Evolutionary conservation across 2,113 vertebrate species (phyloP).

Genomic region (Thryonomys swinderianus): DNA sequence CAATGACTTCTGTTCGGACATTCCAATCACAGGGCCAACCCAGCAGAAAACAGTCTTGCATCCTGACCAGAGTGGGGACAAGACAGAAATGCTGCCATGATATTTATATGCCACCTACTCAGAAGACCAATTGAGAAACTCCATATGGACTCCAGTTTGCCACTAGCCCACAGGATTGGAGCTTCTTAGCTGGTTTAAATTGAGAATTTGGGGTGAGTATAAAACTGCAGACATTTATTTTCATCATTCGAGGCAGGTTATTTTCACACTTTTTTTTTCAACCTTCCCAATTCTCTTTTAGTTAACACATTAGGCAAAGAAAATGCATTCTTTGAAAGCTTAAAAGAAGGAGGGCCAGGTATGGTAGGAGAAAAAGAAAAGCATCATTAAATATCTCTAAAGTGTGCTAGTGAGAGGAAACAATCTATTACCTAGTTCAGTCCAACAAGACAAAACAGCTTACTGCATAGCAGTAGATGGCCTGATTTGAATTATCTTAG

Average conservation of each 20-base stretch:
- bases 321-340: slow-evolving; percentile 65
- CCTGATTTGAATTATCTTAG: slow-evolving; percentile 59
- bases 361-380: neutral
- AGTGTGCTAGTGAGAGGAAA: neutral
- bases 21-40: neutral
- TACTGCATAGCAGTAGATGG: neutral
- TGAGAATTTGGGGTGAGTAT: slow-evolving; percentile 70
- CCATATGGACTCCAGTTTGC: slow-evolving; percentile 74
- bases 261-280: slow-evolving; percentile 61
- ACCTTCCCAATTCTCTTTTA: slow-evolving; percentile 49
- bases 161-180: slow-evolving; percentile 70
- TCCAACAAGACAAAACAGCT: neutral
- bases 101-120: slow-evolving; percentile 77
- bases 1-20: slow-evolving; percentile 32
- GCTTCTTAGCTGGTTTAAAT: slow-evolving; percentile 72
- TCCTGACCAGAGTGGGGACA: slow-evolving; percentile 61
- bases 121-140: slow-evolving; percentile 70
- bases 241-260: slow-evolving; percentile 61
- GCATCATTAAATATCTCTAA: neutral
- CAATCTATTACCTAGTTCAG: neutral
- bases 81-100: slow-evolving; percentile 34
- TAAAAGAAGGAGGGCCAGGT: slow-evolving; percentile 9
- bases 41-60: slow-evolving; percentile 43
- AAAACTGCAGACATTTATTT: slow-evolving; percentile 74
- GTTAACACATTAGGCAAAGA: slow-evolving; percentile 49